Percentiles rank a stretch among this genome's conserved stretches.
Conservation (phyloP, 2,888 invertebrate genomes). For the Cryptocheilus praepositus region DNA sequence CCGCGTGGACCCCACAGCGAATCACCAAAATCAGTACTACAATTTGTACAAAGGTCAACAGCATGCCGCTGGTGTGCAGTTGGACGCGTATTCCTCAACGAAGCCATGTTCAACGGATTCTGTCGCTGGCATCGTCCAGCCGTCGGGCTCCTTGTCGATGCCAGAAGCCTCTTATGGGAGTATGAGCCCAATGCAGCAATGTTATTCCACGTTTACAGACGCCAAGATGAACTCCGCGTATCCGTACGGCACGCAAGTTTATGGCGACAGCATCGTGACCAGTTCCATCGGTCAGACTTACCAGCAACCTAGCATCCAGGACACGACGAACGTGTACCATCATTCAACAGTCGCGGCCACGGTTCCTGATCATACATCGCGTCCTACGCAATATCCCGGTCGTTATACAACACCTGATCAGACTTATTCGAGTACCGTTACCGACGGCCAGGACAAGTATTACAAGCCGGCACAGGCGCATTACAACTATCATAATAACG, state of each 20-base stretch:
- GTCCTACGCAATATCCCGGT: slow-evolving; percentile 30
- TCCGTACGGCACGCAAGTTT: slow-evolving; percentile 28
- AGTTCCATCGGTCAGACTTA: slow-evolving; percentile 36
- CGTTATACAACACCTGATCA: slow-evolving; percentile 44
- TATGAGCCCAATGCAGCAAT: slow-evolving; percentile 38
- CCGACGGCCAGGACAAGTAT: slow-evolving; percentile 40
- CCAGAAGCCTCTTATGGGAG: slow-evolving; percentile 24
- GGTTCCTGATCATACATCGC: slow-evolving; percentile 23
- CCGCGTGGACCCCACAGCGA: slow-evolving; percentile 76
- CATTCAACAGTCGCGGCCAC: slow-evolving; percentile 24
- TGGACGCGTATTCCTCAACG: slow-evolving; percentile 27
- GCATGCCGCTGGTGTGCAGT: slow-evolving; percentile 2
- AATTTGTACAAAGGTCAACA: slow-evolving; percentile 36
- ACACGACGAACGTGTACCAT: slow-evolving; percentile 26
- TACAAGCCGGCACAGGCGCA: slow-evolving; percentile 24
- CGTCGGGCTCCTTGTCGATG: slow-evolving; percentile 25
- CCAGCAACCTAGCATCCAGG: slow-evolving; percentile 25
- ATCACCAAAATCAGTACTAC: slow-evolving; percentile 56
- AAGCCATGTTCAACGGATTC: slow-evolving; percentile 32
- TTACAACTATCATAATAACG: slow-evolving; percentile 30
- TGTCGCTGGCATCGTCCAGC: slow-evolving; percentile 26
- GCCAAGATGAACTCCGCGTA: slow-evolving; percentile 39
- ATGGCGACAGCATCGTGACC: slow-evolving; percentile 30
- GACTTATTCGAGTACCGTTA: background rate
- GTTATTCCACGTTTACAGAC: slow-evolving; percentile 40